Conservation (phyloP, 2,888 invertebrate genomes). For the Neoascia interrupta region DNA sequence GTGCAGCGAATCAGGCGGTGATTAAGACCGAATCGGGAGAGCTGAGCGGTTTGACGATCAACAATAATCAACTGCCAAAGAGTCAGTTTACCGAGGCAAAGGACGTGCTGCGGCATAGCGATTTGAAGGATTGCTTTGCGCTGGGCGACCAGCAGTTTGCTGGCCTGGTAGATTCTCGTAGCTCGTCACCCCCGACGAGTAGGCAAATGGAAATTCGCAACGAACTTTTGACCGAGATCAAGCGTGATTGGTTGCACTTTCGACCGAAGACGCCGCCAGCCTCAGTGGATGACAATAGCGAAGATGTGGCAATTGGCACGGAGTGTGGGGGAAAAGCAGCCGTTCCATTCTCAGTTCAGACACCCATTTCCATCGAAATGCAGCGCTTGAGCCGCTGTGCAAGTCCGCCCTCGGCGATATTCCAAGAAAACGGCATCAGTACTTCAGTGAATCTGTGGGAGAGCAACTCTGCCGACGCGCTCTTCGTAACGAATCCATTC, state of each 20-base stretch:
- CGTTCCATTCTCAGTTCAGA: conserved; percentile 77
- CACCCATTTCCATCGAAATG: conserved; percentile 77
- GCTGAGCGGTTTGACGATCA: conserved; percentile 45
- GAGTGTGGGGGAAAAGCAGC: conserved; percentile 70
- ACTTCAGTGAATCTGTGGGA: conserved; percentile 66
- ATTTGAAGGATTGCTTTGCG: conserved; percentile 39
- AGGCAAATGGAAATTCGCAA: conserved; percentile 76
- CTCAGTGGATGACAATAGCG: conserved; percentile 16
- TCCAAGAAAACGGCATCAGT: conserved; percentile 55
- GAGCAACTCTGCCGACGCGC: conserved; percentile 69
- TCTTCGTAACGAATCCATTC: conserved; percentile 76
- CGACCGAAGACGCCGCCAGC: conserved; percentile 78
- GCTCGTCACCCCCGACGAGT: conserved; percentile 75
- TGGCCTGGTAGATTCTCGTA: conserved; percentile 14
- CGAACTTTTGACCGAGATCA: conserved; percentile 77
- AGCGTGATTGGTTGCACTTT: conserved; percentile 79
- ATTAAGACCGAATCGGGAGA: conserved; percentile 48
- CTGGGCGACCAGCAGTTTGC: conserved; percentile 28
- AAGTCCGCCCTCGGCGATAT: conserved; percentile 40
- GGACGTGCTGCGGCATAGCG: conserved; percentile 51
- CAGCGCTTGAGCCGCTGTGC: conserved; percentile 71
- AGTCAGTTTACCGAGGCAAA: conserved; percentile 66
- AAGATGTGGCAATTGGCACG: conserved; percentile 51
- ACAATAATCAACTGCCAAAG: conserved; percentile 64
- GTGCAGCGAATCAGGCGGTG: conserved; percentile 61